Evolutionary conservation across 2,797 vertebrate genomes (phyloP).

Genomic region (Aeoliscus strigatus): DNA sequence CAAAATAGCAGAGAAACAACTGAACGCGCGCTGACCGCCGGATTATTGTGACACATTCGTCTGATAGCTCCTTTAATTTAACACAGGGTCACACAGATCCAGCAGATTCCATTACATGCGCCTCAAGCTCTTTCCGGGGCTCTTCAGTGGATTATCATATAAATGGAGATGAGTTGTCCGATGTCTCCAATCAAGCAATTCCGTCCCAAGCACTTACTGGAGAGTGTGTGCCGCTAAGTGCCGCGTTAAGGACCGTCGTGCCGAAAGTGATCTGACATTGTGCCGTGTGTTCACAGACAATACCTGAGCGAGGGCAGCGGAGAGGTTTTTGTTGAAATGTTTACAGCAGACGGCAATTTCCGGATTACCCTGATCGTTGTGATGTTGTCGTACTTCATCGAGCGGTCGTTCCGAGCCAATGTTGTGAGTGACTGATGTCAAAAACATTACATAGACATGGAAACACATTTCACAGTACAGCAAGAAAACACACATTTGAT

Average conservation of each 20-base stretch:
- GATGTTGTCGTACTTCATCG: too few species aligned
- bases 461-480: too few species aligned
- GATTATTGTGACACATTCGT: conserved; percentile 23
- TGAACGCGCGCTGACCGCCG: conserved; percentile 7
- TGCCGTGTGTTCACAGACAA: conserved; percentile 21
- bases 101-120: conserved; percentile 48
- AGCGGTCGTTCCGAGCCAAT: too few species aligned
- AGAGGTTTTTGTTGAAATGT: too few species aligned
- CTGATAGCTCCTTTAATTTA: conserved; percentile 28
- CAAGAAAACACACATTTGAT: too few species aligned
- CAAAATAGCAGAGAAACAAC: conserved; percentile 4
- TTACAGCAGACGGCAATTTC: too few species aligned
- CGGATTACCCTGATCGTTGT: too few species aligned
- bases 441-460: too few species aligned
- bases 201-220: conserved; percentile 38
- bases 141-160: conserved; percentile 48
- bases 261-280: conserved; percentile 44
- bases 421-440: too few species aligned
- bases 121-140: conserved; percentile 21
- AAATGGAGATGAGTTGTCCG: conserved; percentile 58
- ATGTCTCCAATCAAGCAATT: conserved; percentile 47
- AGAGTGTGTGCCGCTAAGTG: conserved; percentile 44
- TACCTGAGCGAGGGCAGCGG: too few species aligned
- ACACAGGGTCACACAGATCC: conserved; percentile 28
- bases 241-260: conserved; percentile 48